These are phyloP conservation scores for Sebastes iracundus DNA, from an alignment of 2,797 vertebrate species.

Conservation along the genomic window DNA sequence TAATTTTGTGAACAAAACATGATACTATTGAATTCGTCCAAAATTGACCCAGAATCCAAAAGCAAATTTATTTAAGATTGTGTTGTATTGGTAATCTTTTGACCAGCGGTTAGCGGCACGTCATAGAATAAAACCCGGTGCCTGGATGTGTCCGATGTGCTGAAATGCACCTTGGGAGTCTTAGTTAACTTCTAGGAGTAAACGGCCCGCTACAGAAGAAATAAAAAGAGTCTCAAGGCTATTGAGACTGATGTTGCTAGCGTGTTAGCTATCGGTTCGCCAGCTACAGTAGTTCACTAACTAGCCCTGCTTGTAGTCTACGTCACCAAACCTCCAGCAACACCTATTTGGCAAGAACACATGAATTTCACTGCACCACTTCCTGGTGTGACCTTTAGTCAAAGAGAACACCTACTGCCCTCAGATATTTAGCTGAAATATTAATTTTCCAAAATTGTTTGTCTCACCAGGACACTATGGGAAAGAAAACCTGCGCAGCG, in stretches of 20 bases:
- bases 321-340: not conserved
- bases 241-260: not conserved
- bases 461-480: conserved; percentile 84
- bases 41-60: not conserved
- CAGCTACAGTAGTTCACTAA: not conserved
- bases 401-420: not conserved
- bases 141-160: not conserved
- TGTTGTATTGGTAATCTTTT: rapidly evolving
- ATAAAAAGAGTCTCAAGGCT: not conserved
- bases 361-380: not conserved
- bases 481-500: conserved; percentile 92
- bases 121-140: not conserved
- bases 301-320: not conserved
- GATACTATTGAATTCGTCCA: not conserved
- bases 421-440: not conserved
- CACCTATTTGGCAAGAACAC: not conserved
- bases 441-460: not conserved
- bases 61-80: too few relatives aligned
- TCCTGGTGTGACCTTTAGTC: not conserved
- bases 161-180: not conserved
- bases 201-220: not conserved
- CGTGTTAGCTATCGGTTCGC: not conserved
- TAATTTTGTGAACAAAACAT: not conserved
- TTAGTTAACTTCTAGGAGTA: not conserved
- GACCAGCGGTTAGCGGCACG: not conserved